Evolutionary conservation across 2,113 vertebrate genomes (phyloP).

Genomic region (Protomyctophum bolini): DNA sequence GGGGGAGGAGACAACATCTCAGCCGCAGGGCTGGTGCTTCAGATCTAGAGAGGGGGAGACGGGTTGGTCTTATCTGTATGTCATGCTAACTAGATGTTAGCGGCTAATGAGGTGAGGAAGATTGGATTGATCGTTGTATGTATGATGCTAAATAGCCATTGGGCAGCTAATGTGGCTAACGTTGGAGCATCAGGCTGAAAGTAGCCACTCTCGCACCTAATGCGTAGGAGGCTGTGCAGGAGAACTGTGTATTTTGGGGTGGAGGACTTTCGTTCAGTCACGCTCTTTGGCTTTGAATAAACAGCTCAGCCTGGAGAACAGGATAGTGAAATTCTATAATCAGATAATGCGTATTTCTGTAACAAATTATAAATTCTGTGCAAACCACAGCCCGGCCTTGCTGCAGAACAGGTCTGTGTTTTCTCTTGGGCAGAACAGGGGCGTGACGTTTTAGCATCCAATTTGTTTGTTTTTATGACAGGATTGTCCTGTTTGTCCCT

Average conservation of each 20-base stretch:
- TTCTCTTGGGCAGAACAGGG: too few relatives aligned
- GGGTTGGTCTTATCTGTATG: not conserved
- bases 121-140: slow-evolving; percentile 1
- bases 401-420: not conserved
- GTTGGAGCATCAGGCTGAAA: slow-evolving; percentile 24
- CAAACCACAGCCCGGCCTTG: too few relatives aligned
- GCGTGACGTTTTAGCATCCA: slow-evolving; percentile 21
- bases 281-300: not conserved
- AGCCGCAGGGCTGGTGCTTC: slow-evolving; percentile 84
- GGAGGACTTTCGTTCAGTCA: slow-evolving; percentile 17
- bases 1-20: slow-evolving; percentile 87
- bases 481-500: too few relatives aligned
- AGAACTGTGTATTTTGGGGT: slow-evolving; percentile 33
- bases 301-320: not conserved
- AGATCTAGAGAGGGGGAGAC: slow-evolving; percentile 68
- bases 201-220: slow-evolving; percentile 14
- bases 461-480: too few relatives aligned
- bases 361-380: too few relatives aligned
- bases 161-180: slow-evolving; percentile 17
- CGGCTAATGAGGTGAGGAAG: not conserved
- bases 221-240: slow-evolving; percentile 7
- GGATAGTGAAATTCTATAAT: not conserved
- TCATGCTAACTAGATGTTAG: not conserved
- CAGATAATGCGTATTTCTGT: too few relatives aligned
- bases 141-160: slow-evolving; percentile 12